Evolutionary conservation across 23 tunicate genomes (phyloP).

Genomic region (Trididemnum nubilum): DNA sequence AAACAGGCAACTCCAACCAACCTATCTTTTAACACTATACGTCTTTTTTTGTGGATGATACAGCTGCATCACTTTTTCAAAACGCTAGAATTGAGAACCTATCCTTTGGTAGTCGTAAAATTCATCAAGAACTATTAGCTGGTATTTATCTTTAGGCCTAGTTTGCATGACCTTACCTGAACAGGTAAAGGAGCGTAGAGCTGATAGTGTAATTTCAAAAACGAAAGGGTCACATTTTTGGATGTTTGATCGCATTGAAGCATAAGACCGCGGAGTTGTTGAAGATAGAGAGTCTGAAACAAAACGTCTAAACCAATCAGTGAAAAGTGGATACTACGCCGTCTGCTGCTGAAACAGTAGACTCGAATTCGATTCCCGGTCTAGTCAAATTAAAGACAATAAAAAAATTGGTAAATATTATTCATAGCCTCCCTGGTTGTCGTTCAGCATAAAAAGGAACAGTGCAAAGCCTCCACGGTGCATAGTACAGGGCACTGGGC

Average conservation of each 20-base stretch:
- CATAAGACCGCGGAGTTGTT: constrained; percentile 47
- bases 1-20: no score
- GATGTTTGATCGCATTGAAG: constrained; percentile 70
- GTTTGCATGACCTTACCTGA: no score
- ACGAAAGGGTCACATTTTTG: constrained; percentile 57
- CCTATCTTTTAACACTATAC: no score
- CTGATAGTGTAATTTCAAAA: constrained; percentile 67
- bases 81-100: constrained; percentile 69
- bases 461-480: no score
- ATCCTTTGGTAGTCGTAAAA: no score
- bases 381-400: background rate
- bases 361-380: background rate
- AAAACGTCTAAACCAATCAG: background rate
- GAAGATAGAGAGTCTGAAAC: constrained; percentile 44
- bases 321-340: background rate
- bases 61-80: no score
- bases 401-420: background rate
- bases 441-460: background rate
- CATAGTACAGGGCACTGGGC: no score
- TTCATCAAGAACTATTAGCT: no score
- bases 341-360: background rate
- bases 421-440: background rate
- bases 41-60: no score
- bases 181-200: constrained; percentile 69
- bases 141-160: no score